These are phyloP conservation scores for Salminus brasiliensis DNA, from an alignment of 2,113 vertebrate genomes.

Conservation along the genomic window DNA sequence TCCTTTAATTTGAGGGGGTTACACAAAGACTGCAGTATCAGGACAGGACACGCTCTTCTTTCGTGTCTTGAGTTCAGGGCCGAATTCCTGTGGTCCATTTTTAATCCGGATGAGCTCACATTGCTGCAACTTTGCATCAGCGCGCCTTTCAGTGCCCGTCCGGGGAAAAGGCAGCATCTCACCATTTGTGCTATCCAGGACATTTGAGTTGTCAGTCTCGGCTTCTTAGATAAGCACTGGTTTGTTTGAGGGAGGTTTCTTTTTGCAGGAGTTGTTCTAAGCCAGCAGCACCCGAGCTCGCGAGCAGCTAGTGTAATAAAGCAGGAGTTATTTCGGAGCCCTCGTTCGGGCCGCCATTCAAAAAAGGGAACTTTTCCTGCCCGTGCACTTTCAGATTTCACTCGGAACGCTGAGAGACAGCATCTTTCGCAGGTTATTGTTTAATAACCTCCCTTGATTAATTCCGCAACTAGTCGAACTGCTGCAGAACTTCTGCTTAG, in stretches of 20 bases:
- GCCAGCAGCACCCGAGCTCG: background rate
- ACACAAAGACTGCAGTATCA: constrained; percentile 27
- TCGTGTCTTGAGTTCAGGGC: constrained; percentile 22
- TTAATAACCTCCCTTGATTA: constrained; percentile 26
- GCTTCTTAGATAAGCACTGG: constrained; percentile 35
- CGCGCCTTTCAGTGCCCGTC: constrained; percentile 30
- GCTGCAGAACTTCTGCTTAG: constrained; percentile 12
- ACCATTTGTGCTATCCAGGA: constrained; percentile 36
- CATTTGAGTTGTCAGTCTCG: constrained; percentile 42
- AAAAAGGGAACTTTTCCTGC: constrained; percentile 29
- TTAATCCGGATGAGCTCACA: constrained; percentile 36
- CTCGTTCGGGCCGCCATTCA: constrained; percentile 42
- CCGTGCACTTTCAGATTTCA: constrained; percentile 8
- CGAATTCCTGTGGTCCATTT: constrained; percentile 18
- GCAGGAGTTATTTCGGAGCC: constrained; percentile 49
- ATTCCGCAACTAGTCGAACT: constrained; percentile 25
- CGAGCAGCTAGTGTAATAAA: constrained; percentile 25
- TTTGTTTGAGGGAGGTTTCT: constrained; percentile 44
- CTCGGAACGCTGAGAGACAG: constrained; percentile 17
- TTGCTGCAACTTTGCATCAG: constrained; percentile 50
- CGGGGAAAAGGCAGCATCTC: constrained; percentile 42
- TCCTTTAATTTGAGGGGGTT: constrained; percentile 23
- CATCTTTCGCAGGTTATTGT: background rate
- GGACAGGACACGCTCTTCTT: constrained; percentile 32
- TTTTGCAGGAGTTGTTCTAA: constrained; percentile 18